Base-by-base conservation (phyloP, 2,888 invertebrate species). In the Tetragonisca angustula region DNA sequence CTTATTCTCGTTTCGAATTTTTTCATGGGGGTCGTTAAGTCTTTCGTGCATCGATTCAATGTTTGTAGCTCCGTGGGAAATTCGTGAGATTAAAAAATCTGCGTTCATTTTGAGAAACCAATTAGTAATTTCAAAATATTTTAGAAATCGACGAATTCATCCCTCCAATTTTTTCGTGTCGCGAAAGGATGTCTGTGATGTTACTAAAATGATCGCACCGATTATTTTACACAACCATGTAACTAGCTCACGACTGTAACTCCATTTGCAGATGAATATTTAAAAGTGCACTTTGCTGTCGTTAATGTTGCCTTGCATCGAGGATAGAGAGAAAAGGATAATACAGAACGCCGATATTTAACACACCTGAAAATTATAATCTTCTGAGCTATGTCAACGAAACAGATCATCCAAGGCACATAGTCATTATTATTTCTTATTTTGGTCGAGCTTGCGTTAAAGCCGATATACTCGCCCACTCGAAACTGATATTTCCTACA, bases 391-490 rank as follows among this genome's bases (percentile, higher is more conserved):
- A 19, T 0, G 43, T 17, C 21, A n/a, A 49, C 27, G 43, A 11
- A 17, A 49, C 21, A 19, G 21, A 50, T 67, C 15, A 4, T 0
- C 9, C 19, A 9, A 36, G 17, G 9, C 54, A 32, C 17, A 1
- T 2, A 56, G 2, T 36, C n/a, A 36, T 49, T 61, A 24, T 27
- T 13, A 49, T 36, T 17, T 4, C 13, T 32, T 61, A 72, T 61
- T 62, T 61, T 62, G 50, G 61, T 73, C 72, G 62, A 62, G 61
- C 50, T 13, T 27, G 19, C 11, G 2, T 74, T 74, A 74, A 64
- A 74, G 72, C 19, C 27, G 72, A 74, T 64, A 17, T n/a, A 19
- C 36, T 64, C 64, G 19, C 49, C 27, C 54, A n/a, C 50, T n/a
- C 43, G 15, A 6, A 19, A 15, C 17, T n/a, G 15, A 73, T 9